Percentiles rank a stretch among this genome's conserved stretches.
phyloP scores from a whole-genome alignment of 2,113 vertebrate species.

The Eurystomus gularis region DNA sequence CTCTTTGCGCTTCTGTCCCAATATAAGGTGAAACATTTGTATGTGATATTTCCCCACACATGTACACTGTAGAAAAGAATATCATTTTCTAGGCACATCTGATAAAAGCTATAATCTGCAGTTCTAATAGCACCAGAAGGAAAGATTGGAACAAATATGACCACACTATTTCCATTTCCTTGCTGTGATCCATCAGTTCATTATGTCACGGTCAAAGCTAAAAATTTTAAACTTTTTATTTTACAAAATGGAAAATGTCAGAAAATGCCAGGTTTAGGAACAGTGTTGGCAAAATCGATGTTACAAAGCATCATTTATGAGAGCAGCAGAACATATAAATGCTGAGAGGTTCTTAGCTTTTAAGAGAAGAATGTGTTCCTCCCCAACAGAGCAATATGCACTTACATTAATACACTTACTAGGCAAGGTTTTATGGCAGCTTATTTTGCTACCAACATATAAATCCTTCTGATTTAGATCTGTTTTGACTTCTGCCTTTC shows the following conservation, averaged over 20 bases:
- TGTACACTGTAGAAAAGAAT: background rate
- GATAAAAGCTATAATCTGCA: background rate
- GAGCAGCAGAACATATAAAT: background rate
- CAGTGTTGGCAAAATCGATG: background rate
- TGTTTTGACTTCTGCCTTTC: background rate
- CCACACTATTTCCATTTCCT: background rate
- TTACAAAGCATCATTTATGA: background rate
- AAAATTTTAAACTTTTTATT: conserved; percentile 6
- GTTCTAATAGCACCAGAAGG: background rate
- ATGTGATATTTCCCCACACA: background rate
- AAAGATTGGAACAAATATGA: background rate
- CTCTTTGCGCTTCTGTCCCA: background rate
- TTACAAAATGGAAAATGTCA: conserved; percentile 13
- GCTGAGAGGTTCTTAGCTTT: background rate
- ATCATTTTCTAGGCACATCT: background rate
- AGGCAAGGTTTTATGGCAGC: background rate
- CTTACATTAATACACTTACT: background rate
- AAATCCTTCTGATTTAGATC: background rate
- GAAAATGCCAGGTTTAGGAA: conserved; percentile 30
- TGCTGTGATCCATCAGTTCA: background rate
- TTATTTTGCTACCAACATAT: background rate
- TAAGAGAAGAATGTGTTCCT: background rate
- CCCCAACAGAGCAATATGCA: background rate
- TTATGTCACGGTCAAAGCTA: conserved; percentile 42
- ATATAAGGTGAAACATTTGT: background rate